A percentile compares a stretch with the other conserved stretches of the same genome.
phyloP scores from a whole-genome alignment of 2,888 invertebrate species.

The Lepidocyrtoides sp. region DNA sequence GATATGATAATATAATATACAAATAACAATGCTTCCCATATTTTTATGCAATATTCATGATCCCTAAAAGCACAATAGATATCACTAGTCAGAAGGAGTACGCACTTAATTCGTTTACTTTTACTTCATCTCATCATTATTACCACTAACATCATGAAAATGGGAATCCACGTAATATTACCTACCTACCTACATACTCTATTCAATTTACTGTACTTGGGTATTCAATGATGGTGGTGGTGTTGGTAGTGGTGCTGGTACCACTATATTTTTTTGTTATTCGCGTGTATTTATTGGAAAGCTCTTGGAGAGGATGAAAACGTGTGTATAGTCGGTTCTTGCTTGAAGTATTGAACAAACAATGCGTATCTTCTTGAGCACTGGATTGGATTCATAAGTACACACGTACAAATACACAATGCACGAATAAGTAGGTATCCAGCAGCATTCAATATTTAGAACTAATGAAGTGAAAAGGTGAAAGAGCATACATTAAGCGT shows the following conservation, averaged over 20 bases:
- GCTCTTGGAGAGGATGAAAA: neutral
- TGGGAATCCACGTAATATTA: neutral
- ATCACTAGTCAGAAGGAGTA: neutral
- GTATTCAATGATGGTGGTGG: neutral
- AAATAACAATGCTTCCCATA: neutral
- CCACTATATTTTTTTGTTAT: neutral
- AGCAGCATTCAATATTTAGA: conserved; percentile 31
- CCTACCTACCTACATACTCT: neutral
- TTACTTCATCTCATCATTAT: conserved; percentile 9
- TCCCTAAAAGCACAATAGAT: neutral
- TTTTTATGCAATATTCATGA: conserved; percentile 34
- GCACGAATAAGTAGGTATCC: neutral
- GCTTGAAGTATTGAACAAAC: conserved; percentile 34
- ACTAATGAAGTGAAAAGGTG: conserved; percentile 63
- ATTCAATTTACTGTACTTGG: neutral
- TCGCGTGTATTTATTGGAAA: neutral
- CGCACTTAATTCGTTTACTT: conserved; percentile 15
- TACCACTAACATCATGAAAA: conserved; percentile 15
- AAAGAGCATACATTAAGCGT: conserved; percentile 30
- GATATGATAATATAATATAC: neutral
- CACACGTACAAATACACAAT: no score
- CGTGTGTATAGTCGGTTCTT: neutral
- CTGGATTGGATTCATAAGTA: neutral
- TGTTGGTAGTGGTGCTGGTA: no score
- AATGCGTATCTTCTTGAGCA: neutral